Evolutionary conservation across 2,797 vertebrate genomes (phyloP), one percentile per base, ranked within the genome.

Genomic region (Lepus oiostolus): DNA sequence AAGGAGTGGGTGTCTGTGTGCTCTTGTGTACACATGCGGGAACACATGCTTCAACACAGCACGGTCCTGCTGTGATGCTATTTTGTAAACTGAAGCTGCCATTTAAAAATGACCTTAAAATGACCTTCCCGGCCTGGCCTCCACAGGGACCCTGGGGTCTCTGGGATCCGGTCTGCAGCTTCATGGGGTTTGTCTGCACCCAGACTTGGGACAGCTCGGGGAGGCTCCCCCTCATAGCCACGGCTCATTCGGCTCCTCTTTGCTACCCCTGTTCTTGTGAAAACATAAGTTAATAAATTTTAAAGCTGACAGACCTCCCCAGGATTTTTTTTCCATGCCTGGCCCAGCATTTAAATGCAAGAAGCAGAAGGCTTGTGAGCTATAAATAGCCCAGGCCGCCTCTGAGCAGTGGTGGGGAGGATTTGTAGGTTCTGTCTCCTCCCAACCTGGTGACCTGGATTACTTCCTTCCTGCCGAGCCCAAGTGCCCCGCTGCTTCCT

Each of bases 371-470:
- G 96, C 95, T 91, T 92, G 75, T 63, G 93, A 83, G 89, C 86
- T 96, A 6, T 93, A 83, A 97, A 96, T 97, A 97, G 95, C 91
- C 65, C 86, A 60, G 92, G 93, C 89, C 72, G 87, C 83, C 90
- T 96, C 63, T 67, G 74, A 91, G 62, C 79, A 95, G 38, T 4
- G 85, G 54, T 85, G 13, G 88, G 74, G 90, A 91, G 93, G 85
- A 96, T 98, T 97, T 86, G 24, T 93, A 81, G 94, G 95, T 96
- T 95, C 91, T 92, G 81, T 90, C 93, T 92, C 89, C 96, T 97
- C 96, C 91, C 97, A 96, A 97, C 97, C 97, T 97, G 97, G 97
- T 98, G 97, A 98, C 97, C 97, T 98, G 83, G 95, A 96, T 95
- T 94, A 91, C 60, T 96, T 94, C 11, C 95, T 94, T 58, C 83